These are phyloP conservation scores for Acrocyrtus sp. DNA, from an alignment of 2,888 invertebrate species.

Conservation along the genomic window DNA sequence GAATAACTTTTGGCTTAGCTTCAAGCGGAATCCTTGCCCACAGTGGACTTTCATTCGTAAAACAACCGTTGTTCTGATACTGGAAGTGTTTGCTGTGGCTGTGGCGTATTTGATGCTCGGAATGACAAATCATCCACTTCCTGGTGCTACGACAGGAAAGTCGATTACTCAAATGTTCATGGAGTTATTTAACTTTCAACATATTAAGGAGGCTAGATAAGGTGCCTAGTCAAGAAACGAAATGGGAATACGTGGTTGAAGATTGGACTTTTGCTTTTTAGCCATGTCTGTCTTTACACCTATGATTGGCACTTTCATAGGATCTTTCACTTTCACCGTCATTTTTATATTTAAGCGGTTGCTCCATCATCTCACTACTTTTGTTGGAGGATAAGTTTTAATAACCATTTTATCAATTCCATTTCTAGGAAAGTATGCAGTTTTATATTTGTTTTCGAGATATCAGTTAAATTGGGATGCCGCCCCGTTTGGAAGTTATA, in stretches of 20 bases:
- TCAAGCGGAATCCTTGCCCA: constrained; percentile 81
- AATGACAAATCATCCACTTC: constrained; percentile 55
- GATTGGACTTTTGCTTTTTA: constrained; percentile 76
- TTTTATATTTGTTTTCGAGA: constrained; percentile 83
- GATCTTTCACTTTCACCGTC: not conserved
- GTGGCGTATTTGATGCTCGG: constrained; percentile 65
- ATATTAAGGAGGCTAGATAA: constrained; percentile 70
- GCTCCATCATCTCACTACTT: too few relatives aligned
- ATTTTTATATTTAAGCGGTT: too few relatives aligned
- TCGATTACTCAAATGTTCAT: constrained; percentile 37
- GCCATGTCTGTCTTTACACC: constrained; percentile 64
- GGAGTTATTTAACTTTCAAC: constrained; percentile 57
- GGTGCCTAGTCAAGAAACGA: constrained; percentile 74
- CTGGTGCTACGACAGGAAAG: constrained; percentile 51
- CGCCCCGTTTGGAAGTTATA: constrained; percentile 73
- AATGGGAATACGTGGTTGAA: constrained; percentile 72
- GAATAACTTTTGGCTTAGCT: constrained; percentile 85
- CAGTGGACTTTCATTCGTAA: constrained; percentile 62
- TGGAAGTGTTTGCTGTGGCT: constrained; percentile 64
- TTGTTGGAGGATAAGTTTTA: too few relatives aligned
- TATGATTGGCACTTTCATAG: constrained; percentile 61
- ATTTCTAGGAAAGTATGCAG: too few relatives aligned
- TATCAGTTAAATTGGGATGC: constrained; percentile 90
- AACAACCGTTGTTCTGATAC: constrained; percentile 64
- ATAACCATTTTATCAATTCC: too few relatives aligned